Conservation (phyloP, 2,113 vertebrate genomes). For the Tychaedon coryphoeus region DNA sequence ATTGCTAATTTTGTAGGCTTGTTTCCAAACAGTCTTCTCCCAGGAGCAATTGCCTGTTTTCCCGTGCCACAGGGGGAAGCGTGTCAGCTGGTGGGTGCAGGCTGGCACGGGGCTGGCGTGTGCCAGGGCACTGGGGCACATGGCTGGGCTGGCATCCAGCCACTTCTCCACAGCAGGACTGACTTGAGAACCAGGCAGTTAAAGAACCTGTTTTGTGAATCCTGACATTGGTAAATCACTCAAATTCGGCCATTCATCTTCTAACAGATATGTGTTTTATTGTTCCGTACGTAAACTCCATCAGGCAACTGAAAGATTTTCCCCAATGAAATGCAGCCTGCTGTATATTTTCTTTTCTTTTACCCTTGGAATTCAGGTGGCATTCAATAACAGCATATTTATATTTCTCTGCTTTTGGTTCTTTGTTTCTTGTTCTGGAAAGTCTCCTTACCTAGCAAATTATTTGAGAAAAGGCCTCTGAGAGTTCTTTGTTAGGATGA, state of each 20-base stretch:
- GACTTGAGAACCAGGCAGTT: not conserved
- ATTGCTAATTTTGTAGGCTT: not conserved
- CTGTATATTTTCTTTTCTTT: not conserved
- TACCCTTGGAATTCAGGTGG: not conserved
- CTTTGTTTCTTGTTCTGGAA: not conserved
- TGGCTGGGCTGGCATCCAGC: not conserved
- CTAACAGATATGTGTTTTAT: not conserved
- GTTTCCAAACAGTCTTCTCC: not conserved
- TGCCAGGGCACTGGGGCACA: not conserved
- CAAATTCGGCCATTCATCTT: not conserved
- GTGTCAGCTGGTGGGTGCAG: not conserved
- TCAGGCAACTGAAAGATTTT: conserved; percentile 1
- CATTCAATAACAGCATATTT: not conserved
- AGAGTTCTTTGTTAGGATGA: not conserved
- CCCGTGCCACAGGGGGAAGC: accelerated
- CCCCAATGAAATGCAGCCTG: not conserved
- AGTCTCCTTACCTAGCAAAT: not conserved
- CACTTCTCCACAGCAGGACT: not conserved
- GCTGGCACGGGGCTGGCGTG: accelerated
- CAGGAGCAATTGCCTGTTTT: not conserved
- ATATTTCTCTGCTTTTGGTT: not conserved
- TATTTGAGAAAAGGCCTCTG: not conserved
- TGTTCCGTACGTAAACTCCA: not conserved
- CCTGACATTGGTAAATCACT: not conserved
- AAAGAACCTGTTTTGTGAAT: not conserved